phyloP scores from a whole-genome alignment of 2,888 invertebrate species.

The Aleiodes alternator region DNA sequence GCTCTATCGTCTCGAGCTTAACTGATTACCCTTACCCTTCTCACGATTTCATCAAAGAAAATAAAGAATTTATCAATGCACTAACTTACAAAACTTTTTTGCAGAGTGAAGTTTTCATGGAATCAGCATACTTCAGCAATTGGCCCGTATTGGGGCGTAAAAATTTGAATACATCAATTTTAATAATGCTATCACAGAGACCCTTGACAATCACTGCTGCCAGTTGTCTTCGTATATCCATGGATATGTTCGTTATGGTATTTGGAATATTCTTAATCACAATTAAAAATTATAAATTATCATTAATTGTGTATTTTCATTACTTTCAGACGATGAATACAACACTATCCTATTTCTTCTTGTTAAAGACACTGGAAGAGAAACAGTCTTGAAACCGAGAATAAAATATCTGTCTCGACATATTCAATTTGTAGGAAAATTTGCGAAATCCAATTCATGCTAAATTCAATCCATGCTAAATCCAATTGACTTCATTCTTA shows the following conservation, averaged over 20 bases:
- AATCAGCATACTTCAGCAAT: constrained; percentile 44
- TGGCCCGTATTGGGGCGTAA: constrained; percentile 48
- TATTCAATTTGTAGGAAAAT: too few relatives aligned
- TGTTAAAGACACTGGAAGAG: constrained; percentile 47
- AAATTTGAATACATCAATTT: constrained; percentile 42
- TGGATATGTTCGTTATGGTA: constrained; percentile 52
- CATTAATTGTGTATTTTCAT: not conserved
- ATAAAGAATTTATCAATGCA: too few relatives aligned
- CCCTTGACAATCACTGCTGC: constrained; percentile 46
- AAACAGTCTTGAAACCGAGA: not conserved
- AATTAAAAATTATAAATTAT: not conserved
- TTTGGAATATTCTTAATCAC: constrained; percentile 12
- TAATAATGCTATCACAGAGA: constrained; percentile 48
- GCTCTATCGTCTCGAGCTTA: too few relatives aligned
- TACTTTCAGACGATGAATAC: constrained; percentile 40
- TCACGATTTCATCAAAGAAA: too few relatives aligned
- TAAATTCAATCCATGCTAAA: too few relatives aligned
- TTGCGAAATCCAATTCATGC: too few relatives aligned
- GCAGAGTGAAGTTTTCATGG: constrained; percentile 47
- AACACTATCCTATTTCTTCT: constrained; percentile 49
- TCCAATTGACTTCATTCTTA: not conserved
- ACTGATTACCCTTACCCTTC: too few relatives aligned
- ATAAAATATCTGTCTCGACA: too few relatives aligned
- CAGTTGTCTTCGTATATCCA: constrained; percentile 47
- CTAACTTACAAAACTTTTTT: not conserved